Evolutionary conservation across 2,797 vertebrate species (phyloP).

Genomic region (Ispidina lecontei): DNA sequence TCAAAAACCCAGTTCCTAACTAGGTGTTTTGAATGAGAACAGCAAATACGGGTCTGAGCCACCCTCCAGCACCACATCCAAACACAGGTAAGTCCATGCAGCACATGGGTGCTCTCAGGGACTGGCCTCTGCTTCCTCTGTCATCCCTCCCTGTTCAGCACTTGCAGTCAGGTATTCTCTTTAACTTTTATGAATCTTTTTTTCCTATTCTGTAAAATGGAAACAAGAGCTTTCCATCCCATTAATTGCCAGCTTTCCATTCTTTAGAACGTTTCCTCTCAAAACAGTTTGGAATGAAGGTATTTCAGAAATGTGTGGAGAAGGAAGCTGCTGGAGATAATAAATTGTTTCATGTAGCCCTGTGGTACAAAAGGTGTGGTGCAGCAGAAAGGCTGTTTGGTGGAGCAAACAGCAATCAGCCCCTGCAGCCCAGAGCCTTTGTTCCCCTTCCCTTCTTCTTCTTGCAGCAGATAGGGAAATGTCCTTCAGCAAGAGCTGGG

Average conservation of each 20-base stretch:
- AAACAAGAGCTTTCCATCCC: constrained; percentile 62
- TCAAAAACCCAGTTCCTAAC: neutral
- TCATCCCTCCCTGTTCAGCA: neutral
- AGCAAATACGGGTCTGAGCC: neutral
- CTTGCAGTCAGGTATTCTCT: constrained; percentile 23
- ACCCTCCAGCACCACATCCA: neutral
- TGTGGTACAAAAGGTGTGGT: constrained; percentile 29
- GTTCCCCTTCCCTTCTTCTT: neutral
- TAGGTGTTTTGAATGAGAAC: neutral
- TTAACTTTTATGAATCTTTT: neutral
- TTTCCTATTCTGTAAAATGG: neutral
- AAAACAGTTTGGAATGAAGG: constrained; percentile 9
- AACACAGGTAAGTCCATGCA: neutral
- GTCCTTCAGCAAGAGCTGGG: neutral
- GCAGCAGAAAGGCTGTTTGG: neutral
- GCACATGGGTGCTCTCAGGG: neutral
- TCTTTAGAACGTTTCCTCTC: constrained; percentile 53
- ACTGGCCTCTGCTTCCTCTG: constrained; percentile 1
- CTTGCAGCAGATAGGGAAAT: neutral
- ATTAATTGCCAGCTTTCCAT: constrained; percentile 59
- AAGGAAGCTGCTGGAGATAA: constrained; percentile 35
- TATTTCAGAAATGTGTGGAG: constrained; percentile 34
- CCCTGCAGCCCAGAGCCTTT: neutral
- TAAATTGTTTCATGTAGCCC: neutral
- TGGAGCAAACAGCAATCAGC: neutral